Evolutionary conservation across 2,888 invertebrate species (phyloP), one percentile per base, ranked within the genome.

Genomic region (Drosophila lutescens): DNA sequence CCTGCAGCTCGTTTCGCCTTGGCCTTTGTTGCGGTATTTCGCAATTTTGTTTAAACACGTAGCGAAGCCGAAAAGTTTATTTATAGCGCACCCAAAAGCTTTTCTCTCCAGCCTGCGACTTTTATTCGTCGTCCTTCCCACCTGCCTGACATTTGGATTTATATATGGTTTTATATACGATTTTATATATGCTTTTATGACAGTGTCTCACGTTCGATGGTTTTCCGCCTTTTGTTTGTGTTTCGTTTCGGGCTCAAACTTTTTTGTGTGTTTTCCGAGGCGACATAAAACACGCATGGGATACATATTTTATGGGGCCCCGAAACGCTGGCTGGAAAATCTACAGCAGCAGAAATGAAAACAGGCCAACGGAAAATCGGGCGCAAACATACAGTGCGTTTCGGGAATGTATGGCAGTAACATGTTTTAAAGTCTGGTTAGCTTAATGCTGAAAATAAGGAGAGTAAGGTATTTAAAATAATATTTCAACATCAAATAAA

Each of bases 261-360:
- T 30, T 46, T 41, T 44, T 55, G 43, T 62, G 34, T 59, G 36
- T 58, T 17, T 49, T 69, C 57, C 66, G 54, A 74, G 74, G 72
- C 40, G 76, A 70, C 77, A 71, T 78, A 83, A 86, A 86, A 83
- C 84, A 82, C 74, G 79, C 86, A 83, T 80, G 72, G 61, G 60
- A 80, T 83, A 80, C 73, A 86, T 83, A 76, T 83, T 86, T 82
- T 66, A 82, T 86, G 74, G 84, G 67, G 67, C 66, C 59, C 54
- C 26, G 26, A 50, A 77, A 72, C 71, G 66, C 69, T 76, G 71
- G 66, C 69, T 76, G 71, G 66, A 36, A 51, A 58, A 57, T 32
- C 59, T 61, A 68, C 62, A 53, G 43, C 44, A 32, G 13, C 13
- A 17, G 26, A 63, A 75, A 61, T 23, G 10, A 40, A 53, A 46